A percentile compares a stretch with the other conserved stretches of the same genome.
Conservation (phyloP, 2,113 vertebrate species). For the Labrus mixtus region DNA sequence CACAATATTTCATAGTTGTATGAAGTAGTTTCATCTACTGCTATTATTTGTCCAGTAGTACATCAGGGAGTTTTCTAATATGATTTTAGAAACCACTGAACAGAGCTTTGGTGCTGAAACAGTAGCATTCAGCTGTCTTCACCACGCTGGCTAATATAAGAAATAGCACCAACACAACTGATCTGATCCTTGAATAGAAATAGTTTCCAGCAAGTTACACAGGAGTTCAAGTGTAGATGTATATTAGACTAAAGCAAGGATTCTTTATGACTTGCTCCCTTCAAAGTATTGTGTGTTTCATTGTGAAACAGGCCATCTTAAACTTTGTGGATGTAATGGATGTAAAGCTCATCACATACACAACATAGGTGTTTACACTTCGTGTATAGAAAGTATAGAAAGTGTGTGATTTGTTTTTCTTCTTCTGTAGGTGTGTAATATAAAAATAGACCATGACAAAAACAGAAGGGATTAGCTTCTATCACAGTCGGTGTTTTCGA, state of each 20-base stretch:
- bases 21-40: not conserved
- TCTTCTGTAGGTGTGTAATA: not conserved
- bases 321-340: not conserved
- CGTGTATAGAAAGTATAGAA: too few species aligned
- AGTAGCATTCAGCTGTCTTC: not conserved
- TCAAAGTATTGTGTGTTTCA: not conserved
- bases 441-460: not conserved
- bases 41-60: not conserved
- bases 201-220: slow-evolving; percentile 2
- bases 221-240: not conserved
- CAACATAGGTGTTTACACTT: too few species aligned
- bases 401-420: not conserved
- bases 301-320: not conserved
- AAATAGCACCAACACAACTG: slow-evolving; percentile 34
- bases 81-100: not conserved
- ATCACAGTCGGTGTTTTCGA: not conserved
- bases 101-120: not conserved
- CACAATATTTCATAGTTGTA: not conserved
- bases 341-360: not conserved
- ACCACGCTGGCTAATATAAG: slow-evolving; percentile 4
- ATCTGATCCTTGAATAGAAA: slow-evolving; percentile 21
- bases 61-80: not conserved
- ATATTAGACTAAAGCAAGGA: not conserved
- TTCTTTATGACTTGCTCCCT: not conserved
- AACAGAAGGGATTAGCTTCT: not conserved